Conservation (phyloP, 1,140 invertebrate genomes). For the Saccostrea cuccullata region DNA sequence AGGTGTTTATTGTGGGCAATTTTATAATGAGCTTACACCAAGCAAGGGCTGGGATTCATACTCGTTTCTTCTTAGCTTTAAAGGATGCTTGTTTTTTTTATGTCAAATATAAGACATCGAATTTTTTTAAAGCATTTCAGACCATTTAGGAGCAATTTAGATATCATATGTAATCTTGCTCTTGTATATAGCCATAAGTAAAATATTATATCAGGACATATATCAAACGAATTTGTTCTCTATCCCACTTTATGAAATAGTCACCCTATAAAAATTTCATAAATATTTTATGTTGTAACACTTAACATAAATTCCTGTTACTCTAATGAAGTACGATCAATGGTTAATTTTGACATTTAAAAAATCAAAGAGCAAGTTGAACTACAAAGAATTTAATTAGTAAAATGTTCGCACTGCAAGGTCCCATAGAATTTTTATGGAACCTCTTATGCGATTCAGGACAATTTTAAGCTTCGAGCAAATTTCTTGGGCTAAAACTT, state of each 20-base stretch:
- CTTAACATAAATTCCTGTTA: background rate
- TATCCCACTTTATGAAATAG: background rate
- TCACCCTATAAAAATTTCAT: background rate
- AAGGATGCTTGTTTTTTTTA: background rate
- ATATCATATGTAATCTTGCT: background rate
- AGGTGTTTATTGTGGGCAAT: slow-evolving; percentile 29
- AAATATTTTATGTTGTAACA: background rate
- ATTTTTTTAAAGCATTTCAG: background rate
- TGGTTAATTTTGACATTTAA: slow-evolving; percentile 26
- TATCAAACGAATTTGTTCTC: slow-evolving; percentile 18
- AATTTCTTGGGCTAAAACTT: slow-evolving; percentile 23
- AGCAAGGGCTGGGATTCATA: background rate
- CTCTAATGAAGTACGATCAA: background rate
- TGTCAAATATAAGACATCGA: background rate
- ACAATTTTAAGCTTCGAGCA: background rate
- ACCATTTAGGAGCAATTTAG: slow-evolving; percentile 18
- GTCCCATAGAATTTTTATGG: background rate
- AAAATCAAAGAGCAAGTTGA: slow-evolving; percentile 9
- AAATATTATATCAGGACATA: background rate
- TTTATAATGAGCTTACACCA: slow-evolving; percentile 12
- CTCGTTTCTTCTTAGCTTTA: background rate
- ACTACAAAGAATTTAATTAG: slow-evolving; percentile 17
- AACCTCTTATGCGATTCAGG: background rate
- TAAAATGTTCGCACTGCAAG: background rate
- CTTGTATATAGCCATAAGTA: background rate